phyloP scores from a whole-genome alignment of 1,140 invertebrate genomes.

The Atopsyche davidsoni region DNA sequence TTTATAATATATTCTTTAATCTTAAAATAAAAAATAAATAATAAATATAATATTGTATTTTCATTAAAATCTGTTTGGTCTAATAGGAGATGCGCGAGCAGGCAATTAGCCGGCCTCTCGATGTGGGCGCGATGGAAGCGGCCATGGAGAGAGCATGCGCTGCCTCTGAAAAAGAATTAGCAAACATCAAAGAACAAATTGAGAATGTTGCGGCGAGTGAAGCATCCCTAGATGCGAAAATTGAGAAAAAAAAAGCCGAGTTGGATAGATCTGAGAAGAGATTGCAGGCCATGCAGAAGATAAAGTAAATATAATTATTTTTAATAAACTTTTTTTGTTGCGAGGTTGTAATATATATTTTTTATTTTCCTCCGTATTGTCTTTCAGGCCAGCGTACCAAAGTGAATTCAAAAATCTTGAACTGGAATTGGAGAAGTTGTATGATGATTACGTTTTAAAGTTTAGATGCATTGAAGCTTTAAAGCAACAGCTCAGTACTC shows the following conservation, averaged over 20 bases:
- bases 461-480: slow-evolving; percentile 72
- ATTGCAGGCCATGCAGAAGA: slow-evolving; percentile 87
- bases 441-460: slow-evolving; percentile 82
- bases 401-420: slow-evolving; percentile 93
- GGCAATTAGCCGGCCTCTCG: slow-evolving; percentile 63
- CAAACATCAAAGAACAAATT: slow-evolving; percentile 66
- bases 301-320: slow-evolving; percentile 54
- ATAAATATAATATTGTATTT: background rate
- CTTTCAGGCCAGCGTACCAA: slow-evolving; percentile 86
- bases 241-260: slow-evolving; percentile 85
- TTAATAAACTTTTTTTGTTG: background rate
- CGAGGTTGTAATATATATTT: slow-evolving; percentile 7
- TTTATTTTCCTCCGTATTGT: slow-evolving; percentile 5
- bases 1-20: slow-evolving; percentile 5
- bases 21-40: background rate
- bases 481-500: slow-evolving; percentile 43
- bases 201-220: slow-evolving; percentile 81
- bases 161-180: slow-evolving; percentile 61
- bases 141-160: slow-evolving; percentile 66
- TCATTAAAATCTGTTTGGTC: background rate
- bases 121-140: slow-evolving; percentile 75
- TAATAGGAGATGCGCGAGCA: slow-evolving; percentile 42
- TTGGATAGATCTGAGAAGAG: slow-evolving; percentile 90
- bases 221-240: slow-evolving; percentile 81
- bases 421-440: slow-evolving; percentile 75